Percentiles rank a stretch among this genome's conserved stretches.
Conservation (phyloP, 2,888 invertebrate species). For the Aphidius colemani region DNA sequence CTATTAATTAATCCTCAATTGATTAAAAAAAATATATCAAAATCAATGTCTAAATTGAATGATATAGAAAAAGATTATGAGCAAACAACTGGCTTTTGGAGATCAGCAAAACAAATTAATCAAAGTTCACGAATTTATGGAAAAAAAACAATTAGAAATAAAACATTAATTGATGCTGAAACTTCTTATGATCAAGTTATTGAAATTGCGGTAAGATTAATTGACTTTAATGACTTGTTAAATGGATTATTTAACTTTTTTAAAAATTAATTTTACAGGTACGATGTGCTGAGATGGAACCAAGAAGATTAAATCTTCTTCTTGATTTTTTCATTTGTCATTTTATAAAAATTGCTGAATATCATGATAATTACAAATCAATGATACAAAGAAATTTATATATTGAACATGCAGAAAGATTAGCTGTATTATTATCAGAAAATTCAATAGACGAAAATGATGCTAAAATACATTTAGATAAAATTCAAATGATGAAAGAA, state of each 20-base stretch:
- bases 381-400: conserved; percentile 69
- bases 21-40: conserved; percentile 4
- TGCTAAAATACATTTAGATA: conserved; percentile 64
- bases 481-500: conserved; percentile 58
- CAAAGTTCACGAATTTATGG: conserved; percentile 28
- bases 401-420: conserved; percentile 71
- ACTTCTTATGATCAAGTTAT: conserved; percentile 49
- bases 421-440: conserved; percentile 68
- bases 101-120: conserved; percentile 33
- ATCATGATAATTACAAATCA: conserved; percentile 68
- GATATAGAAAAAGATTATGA: conserved; percentile 27
- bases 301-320: conserved; percentile 67
- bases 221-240: too few species aligned
- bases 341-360: conserved; percentile 72
- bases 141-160: conserved; percentile 37
- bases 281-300: conserved; percentile 62
- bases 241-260: neutral
- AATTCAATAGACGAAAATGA: conserved; percentile 64
- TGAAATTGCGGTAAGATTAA: conserved; percentile 52
- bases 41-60: neutral
- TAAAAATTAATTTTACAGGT: conserved; percentile 44
- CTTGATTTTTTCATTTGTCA: conserved; percentile 75
- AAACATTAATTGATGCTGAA: conserved; percentile 44
- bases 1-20: conserved; percentile 44
- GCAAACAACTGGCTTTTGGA: conserved; percentile 43